Conservation (phyloP, 1,140 invertebrate genomes). For the Eubasilissa regina region DNA sequence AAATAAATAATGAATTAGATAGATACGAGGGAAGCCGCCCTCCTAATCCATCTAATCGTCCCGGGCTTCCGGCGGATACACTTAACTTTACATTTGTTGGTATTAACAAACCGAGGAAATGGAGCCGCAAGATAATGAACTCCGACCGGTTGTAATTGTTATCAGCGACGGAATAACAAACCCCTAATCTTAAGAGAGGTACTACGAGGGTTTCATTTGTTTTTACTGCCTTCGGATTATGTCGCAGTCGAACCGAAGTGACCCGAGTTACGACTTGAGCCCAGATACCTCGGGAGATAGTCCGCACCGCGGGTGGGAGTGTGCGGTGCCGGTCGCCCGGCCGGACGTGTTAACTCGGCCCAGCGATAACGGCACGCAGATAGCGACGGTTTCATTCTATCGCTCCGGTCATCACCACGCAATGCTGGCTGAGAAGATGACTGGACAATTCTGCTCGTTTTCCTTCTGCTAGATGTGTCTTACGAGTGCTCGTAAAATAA, state of each 20-base stretch:
- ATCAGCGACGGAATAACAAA: conserved; percentile 37
- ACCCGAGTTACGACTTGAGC: conserved; percentile 26
- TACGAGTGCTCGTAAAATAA: no score
- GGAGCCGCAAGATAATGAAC: conserved; percentile 39
- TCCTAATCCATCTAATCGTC: conserved; percentile 35
- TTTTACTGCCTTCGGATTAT: conserved; percentile 41
- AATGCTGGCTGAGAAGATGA: not conserved
- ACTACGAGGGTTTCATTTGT: conserved; percentile 38
- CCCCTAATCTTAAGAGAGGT: conserved; percentile 33
- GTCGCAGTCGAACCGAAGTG: conserved; percentile 20
- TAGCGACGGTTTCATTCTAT: conserved; percentile 24
- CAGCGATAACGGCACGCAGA: conserved; percentile 34
- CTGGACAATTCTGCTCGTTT: conserved; percentile 15
- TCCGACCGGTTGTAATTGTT: conserved; percentile 35
- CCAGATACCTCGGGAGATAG: conserved; percentile 20
- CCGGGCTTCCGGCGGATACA: conserved; percentile 39
- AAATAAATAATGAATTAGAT: not conserved
- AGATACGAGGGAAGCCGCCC: not conserved
- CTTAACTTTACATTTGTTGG: conserved; percentile 42
- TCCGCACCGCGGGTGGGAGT: not conserved
- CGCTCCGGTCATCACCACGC: conserved; percentile 42
- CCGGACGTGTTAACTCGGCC: conserved; percentile 42
- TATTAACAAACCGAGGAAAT: conserved; percentile 37
- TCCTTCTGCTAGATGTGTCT: not conserved
- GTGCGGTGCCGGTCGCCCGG: not conserved